Conservation (phyloP, 2,797 vertebrate genomes). For the Sebastes aleutianus region DNA sequence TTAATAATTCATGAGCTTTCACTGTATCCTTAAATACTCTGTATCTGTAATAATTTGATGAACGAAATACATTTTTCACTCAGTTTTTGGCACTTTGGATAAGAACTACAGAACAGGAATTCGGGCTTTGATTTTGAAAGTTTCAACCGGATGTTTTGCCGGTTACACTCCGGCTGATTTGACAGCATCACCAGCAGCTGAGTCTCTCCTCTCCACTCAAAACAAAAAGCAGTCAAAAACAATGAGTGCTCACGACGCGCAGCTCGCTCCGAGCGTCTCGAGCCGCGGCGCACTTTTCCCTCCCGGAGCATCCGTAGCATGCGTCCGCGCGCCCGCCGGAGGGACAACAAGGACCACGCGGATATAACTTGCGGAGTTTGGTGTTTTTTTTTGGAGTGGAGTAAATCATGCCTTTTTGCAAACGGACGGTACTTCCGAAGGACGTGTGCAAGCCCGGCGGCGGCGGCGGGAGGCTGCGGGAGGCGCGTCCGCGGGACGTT, state of each 20-base stretch:
- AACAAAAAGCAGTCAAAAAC: conserved; percentile 52
- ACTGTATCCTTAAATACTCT: not conserved
- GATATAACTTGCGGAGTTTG: conserved; percentile 60
- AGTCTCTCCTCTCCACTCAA: conserved; percentile 29
- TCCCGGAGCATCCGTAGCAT: conserved; percentile 19
- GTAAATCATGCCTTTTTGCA: conserved; percentile 82
- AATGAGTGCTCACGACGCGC: conserved; percentile 74
- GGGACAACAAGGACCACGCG: conserved; percentile 31
- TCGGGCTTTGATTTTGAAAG: conserved; percentile 34
- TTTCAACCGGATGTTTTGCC: conserved; percentile 12
- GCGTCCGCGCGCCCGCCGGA: conserved; percentile 34
- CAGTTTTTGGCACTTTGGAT: not conserved
- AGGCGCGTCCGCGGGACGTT: conserved; percentile 42
- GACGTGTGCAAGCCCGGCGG: conserved; percentile 76
- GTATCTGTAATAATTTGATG: no score
- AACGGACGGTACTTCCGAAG: conserved; percentile 79
- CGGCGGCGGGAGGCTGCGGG: conserved; percentile 36
- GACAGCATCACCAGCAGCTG: conserved; percentile 25
- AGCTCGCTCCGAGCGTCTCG: conserved; percentile 60
- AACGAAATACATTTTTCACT: no score
- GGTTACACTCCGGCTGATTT: not conserved
- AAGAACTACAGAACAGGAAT: no score
- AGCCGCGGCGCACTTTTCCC: conserved; percentile 37
- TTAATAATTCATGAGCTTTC: not conserved
- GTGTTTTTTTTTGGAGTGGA: not conserved